Base-by-base conservation (phyloP, 1,140 invertebrate genomes). In the Drosophila mojavensis region DNA sequence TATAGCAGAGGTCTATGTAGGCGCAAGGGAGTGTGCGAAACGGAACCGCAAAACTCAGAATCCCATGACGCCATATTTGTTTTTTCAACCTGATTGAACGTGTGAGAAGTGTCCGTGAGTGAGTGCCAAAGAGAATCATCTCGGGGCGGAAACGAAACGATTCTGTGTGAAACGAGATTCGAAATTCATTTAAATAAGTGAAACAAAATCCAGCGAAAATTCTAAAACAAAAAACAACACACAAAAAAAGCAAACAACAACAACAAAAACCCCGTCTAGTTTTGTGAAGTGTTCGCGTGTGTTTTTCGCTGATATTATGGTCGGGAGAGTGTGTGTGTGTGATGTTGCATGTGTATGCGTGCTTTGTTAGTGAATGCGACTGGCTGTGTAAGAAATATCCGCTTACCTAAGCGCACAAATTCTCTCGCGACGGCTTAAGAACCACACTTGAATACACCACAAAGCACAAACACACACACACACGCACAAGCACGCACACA, bases 361-460 rank as follows among this genome's bases (percentile, higher is more conserved):
- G 47, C 62, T 28, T 74, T 73, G 67, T 61, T 36, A 66, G 79
- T 89, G 67, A 79, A 67, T 68, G 64, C 76, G 66, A 79, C 70
- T 65, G 71, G 43, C 54, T 58, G 61, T 66, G 70, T 65, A 83
- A 76, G 55, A 90, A 86, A 83, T 82, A 86, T 72, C 73, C 78
- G 74, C 84, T 88, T 88, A 88, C 83, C 84, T 88, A 89, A 88
- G 77, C 83, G 67, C 70, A 89, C 81, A 81, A 81, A 79, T 82
- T 90, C 81, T 90, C 85, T 75, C 72, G 68, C 75, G 60, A 64
- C 74, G 66, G 69, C 79, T 75, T 69, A 80, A 82, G 76, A 91
- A 82, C 63, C 47, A 78, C 81, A 72, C 68, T 64, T 15, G 63
- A 65, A 70, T 51, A 73, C 43, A 56, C 53, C 54, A 65, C 45